phyloP scores from a whole-genome alignment of 2,888 invertebrate species.

The Seira sanloemensis region DNA sequence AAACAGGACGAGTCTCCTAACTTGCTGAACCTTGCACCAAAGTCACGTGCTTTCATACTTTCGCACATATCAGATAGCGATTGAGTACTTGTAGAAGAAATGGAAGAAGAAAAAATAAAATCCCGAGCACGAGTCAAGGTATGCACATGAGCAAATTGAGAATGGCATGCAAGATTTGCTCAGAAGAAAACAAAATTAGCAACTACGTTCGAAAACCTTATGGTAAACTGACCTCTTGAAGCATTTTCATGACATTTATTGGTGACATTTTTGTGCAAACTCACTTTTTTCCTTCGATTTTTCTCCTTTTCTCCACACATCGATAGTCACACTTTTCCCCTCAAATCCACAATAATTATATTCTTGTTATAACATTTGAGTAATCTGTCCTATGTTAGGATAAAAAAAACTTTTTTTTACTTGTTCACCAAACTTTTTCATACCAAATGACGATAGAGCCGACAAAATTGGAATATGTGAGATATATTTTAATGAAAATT shows the following conservation, averaged over 20 bases:
- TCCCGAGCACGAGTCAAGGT: neutral
- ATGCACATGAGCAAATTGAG: neutral
- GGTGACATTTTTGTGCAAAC: neutral
- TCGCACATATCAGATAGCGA: neutral
- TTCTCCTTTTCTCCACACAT: neutral
- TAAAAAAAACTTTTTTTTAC: neutral
- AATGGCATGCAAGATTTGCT: neutral
- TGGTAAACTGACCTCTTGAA: neutral
- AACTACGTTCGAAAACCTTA: neutral
- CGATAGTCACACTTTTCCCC: neutral
- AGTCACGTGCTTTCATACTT: neutral
- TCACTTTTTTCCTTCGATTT: neutral
- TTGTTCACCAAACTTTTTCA: too few relatives aligned
- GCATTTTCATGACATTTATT: neutral
- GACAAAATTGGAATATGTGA: neutral
- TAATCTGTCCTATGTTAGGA: neutral
- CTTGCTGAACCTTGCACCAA: neutral
- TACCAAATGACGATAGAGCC: neutral
- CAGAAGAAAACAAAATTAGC: neutral
- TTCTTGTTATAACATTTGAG: neutral
- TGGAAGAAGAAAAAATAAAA: neutral
- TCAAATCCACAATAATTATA: neutral
- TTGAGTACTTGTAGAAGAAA: neutral
- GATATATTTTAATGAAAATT: neutral
- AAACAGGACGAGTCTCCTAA: neutral